These are phyloP conservation scores for Trachelus iudaicus DNA, from an alignment of 2,888 invertebrate genomes.

Conservation along the genomic window DNA sequence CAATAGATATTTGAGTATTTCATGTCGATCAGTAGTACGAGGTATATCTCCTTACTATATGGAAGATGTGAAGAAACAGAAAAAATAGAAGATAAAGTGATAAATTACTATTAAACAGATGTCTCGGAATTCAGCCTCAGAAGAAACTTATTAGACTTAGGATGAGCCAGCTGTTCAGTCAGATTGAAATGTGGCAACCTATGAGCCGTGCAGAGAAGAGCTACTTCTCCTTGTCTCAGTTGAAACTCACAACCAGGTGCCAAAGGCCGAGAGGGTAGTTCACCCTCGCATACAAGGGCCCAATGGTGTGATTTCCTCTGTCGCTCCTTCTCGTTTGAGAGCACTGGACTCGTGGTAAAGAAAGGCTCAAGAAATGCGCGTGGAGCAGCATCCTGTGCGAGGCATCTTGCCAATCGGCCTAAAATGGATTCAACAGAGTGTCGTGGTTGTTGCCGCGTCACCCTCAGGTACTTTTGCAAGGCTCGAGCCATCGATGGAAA, in stretches of 20 bases:
- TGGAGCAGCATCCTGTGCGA: slow-evolving; percentile 94
- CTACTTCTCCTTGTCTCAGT: slow-evolving; percentile 91
- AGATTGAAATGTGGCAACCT: slow-evolving; percentile 93
- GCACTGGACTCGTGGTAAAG: slow-evolving; percentile 84
- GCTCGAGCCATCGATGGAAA: slow-evolving; percentile 97
- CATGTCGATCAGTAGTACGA: not conserved
- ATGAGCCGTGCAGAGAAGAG: slow-evolving; percentile 87
- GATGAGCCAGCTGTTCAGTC: slow-evolving; percentile 95
- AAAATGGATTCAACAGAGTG: slow-evolving; percentile 95
- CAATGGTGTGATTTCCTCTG: slow-evolving; percentile 88
- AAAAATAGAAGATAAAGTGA: not conserved
- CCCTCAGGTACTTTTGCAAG: slow-evolving; percentile 94
- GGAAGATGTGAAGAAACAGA: not conserved
- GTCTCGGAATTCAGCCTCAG: slow-evolving; percentile 95
- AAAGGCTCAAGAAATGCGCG: slow-evolving; percentile 96
- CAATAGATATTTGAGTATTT: not conserved
- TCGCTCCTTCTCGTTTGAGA: slow-evolving; percentile 86
- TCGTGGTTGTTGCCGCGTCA: slow-evolving; percentile 95
- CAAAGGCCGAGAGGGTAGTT: slow-evolving; percentile 87
- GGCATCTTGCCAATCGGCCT: slow-evolving; percentile 88
- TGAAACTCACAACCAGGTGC: slow-evolving; percentile 89
- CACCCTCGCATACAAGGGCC: slow-evolving; percentile 92
- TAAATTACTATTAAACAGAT: slow-evolving; percentile 80
- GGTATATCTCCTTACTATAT: not conserved
- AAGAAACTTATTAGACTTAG: slow-evolving; percentile 95